These are phyloP conservation scores for Pristionchus exspectatus DNA, from an alignment of 2,888 invertebrate genomes.

Conservation along the genomic window DNA sequence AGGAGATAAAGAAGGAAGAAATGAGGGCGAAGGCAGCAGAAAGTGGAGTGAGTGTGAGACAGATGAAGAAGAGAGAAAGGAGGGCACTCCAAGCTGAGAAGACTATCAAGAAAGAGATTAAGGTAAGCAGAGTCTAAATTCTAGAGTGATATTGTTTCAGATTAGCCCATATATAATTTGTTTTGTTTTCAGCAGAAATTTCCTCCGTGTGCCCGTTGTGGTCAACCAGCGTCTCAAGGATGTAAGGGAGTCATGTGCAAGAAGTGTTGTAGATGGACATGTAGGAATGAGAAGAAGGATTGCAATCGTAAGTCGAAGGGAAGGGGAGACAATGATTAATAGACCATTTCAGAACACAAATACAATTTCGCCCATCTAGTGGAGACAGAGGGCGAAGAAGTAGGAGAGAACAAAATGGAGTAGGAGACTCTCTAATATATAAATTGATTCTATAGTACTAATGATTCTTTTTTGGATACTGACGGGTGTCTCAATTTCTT, in stretches of 20 bases:
- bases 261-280: slow-evolving; percentile 73
- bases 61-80: slow-evolving; percentile 53
- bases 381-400: neutral
- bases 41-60: slow-evolving; percentile 40
- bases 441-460: neutral
- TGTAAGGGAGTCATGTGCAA: slow-evolving; percentile 71
- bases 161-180: neutral
- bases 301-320: slow-evolving; percentile 64
- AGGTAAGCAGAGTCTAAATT: neutral
- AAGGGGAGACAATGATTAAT: neutral
- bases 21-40: slow-evolving; percentile 39
- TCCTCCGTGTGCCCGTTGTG: slow-evolving; percentile 70
- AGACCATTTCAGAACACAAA: slow-evolving; percentile 13
- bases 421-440: neutral
- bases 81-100: slow-evolving; percentile 51
- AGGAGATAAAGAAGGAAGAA: slow-evolving; percentile 52
- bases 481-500: neutral
- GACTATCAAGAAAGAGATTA: slow-evolving; percentile 53
- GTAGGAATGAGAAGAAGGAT: slow-evolving; percentile 64
- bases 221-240: slow-evolving; percentile 72
- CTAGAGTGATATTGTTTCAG: neutral
- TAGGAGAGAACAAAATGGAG: neutral
- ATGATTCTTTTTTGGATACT: neutral
- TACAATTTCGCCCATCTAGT: slow-evolving; percentile 27
- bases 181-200: slow-evolving; percentile 55